phyloP scores from a whole-genome alignment of 2,888 invertebrate species.

The Amphipyra tragopoginis region DNA sequence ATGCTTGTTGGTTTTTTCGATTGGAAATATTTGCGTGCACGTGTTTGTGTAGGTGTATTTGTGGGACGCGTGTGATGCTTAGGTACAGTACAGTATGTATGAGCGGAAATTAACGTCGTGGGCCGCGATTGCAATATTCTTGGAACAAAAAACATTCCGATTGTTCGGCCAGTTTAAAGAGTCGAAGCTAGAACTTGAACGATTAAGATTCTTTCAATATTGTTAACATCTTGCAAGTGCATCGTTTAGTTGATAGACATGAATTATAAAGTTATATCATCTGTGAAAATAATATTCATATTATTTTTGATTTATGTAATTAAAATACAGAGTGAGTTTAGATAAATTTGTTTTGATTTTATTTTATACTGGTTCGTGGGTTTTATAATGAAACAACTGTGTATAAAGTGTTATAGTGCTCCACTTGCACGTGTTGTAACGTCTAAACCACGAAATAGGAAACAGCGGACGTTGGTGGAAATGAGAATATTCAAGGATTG shows the following conservation, averaged over 20 bases:
- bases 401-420: background rate
- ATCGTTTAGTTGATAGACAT: constrained; percentile 13
- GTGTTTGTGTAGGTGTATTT: constrained; percentile 3
- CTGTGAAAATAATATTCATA: constrained; percentile 21
- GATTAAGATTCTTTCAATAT: too few relatives aligned
- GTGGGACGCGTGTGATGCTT: background rate
- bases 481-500: background rate
- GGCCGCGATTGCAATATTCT: too few relatives aligned
- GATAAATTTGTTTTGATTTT: background rate
- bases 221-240: background rate
- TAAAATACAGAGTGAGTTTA: constrained; percentile 31
- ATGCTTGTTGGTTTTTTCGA: too few relatives aligned
- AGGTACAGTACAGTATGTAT: background rate
- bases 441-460: background rate
- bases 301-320: constrained; percentile 40
- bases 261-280: constrained; percentile 27
- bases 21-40: constrained; percentile 7
- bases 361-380: too few relatives aligned
- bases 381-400: too few relatives aligned
- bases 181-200: too few relatives aligned
- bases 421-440: too few relatives aligned
- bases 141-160: too few relatives aligned
- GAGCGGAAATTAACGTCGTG: too few relatives aligned
- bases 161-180: too few relatives aligned
- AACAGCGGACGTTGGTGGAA: background rate